A percentile compares a stretch with the other conserved stretches of the same genome.
These are phyloP conservation scores for Scopus umbretta DNA, from an alignment of 2,113 vertebrate species.

Conservation along the genomic window DNA sequence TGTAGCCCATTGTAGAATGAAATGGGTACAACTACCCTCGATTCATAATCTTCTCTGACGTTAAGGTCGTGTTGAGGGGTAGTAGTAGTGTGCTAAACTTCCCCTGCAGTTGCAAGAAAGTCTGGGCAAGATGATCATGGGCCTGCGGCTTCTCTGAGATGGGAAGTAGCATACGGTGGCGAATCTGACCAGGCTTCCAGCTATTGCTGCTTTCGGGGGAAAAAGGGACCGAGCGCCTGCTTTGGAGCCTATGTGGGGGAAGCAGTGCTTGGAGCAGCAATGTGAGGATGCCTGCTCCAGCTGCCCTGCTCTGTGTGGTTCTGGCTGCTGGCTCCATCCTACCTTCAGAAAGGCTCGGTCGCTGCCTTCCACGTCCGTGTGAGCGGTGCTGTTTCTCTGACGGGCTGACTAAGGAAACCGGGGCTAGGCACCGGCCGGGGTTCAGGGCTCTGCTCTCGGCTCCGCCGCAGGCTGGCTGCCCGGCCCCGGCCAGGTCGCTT, in stretches of 20 bases:
- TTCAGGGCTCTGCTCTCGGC: not conserved
- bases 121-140: too few species aligned
- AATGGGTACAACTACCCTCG: not conserved
- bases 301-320: not conserved
- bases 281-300: not conserved
- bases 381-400: not conserved
- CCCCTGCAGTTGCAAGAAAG: not conserved
- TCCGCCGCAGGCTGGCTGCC: not conserved
- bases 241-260: not conserved
- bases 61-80: not conserved
- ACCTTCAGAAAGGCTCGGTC: not conserved
- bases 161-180: not conserved
- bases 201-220: not conserved
- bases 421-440: too few species aligned
- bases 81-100: not conserved
- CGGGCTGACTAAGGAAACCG: fast-evolving
- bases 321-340: not conserved
- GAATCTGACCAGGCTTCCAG: not conserved
- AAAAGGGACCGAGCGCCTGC: not conserved
- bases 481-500: not conserved
- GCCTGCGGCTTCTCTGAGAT: not conserved
- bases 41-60: not conserved
- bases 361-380: not conserved
- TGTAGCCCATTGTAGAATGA: not conserved
- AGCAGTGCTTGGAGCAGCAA: not conserved